Base-by-base conservation (phyloP, 2,888 invertebrate species). In the Griposia aprilina region DNA sequence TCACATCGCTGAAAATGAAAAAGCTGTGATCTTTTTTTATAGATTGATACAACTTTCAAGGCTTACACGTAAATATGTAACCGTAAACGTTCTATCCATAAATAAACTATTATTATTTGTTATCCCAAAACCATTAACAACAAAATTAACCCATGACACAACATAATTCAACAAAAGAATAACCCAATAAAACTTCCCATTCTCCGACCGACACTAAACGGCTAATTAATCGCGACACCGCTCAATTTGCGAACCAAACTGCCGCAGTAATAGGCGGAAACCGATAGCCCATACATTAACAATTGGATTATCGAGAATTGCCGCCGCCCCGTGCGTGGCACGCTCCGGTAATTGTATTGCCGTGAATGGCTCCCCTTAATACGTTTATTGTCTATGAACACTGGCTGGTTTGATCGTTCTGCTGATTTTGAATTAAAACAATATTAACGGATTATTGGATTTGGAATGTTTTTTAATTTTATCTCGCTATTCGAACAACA, bases 281-380 rank as follows among this genome's bases (percentile, higher is more conserved):
- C 89, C 89, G 89, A 89, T 89, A 85, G 89, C 86, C 94, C 89
- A 93, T 93, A 93, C 94, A 96, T 96, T 94, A 93, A 93, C 94
- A 92, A 94, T 94, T 91, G 95, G 94, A 95, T 95, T 94, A 95
- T 95, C 91, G 94, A 93, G 91, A 93, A 94, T 93, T 88, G 93
- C 91, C 88, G 90, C 90, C 90, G 91, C 90, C 91, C 92, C 90
- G 87, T 91, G 90, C 87, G 77, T 88, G 92, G 92, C 95, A 95
- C 96, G 95, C 94, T 94, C 87, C 92, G 48, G 92, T 94, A 93
- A 95, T 96, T 94, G 94, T 93, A 92, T 93, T 91, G 90, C 89
- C 90, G 92, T 93, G 91, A 91, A 91, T 93, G 88, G 92, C 88
- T 87, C 85, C 91, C 93, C 90, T 93, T 94, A 93, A 93, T 93